Conservation (phyloP, 2,888 invertebrate genomes). For the Esperia sulphurella region DNA sequence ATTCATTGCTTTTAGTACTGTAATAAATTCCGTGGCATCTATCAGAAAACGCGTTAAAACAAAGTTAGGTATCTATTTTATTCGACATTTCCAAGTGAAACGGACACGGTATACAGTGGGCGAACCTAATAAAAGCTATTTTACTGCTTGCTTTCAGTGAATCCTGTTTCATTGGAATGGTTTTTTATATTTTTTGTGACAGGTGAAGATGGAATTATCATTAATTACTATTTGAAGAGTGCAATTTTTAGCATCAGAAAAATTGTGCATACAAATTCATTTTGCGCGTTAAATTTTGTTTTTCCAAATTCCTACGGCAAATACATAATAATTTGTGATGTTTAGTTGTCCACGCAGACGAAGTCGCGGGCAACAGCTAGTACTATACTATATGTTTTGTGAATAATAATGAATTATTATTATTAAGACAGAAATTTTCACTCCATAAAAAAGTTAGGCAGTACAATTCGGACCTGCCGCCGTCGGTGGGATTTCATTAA, state of each 20-base stretch:
- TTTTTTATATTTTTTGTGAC: not conserved
- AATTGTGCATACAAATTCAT: too few species aligned
- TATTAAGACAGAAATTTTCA: not conserved
- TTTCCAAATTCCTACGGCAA: too few species aligned
- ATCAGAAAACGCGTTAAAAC: slow-evolving; percentile 16
- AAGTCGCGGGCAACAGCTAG: too few species aligned
- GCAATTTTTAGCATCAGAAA: too few species aligned
- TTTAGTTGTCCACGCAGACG: too few species aligned
- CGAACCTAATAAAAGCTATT: slow-evolving; percentile 14
- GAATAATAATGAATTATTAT: not conserved
- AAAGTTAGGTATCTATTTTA: slow-evolving; percentile 19
- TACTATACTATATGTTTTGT: too few species aligned
- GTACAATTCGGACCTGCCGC: not conserved
- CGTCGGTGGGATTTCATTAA: slow-evolving; percentile 6
- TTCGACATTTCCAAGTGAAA: slow-evolving; percentile 14
- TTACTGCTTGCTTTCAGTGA: slow-evolving; percentile 11
- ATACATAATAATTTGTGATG: too few species aligned
- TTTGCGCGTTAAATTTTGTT: too few species aligned
- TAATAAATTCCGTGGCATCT: slow-evolving; percentile 21
- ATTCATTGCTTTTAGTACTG: slow-evolving; percentile 11
- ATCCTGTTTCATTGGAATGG: not conserved
- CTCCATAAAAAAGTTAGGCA: not conserved
- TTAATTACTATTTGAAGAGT: too few species aligned
- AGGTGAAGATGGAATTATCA: not conserved
- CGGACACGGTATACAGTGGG: slow-evolving; percentile 3